Base-by-base conservation (phyloP, 2,888 invertebrate genomes). In the Psylliodes chrysocephalus region DNA sequence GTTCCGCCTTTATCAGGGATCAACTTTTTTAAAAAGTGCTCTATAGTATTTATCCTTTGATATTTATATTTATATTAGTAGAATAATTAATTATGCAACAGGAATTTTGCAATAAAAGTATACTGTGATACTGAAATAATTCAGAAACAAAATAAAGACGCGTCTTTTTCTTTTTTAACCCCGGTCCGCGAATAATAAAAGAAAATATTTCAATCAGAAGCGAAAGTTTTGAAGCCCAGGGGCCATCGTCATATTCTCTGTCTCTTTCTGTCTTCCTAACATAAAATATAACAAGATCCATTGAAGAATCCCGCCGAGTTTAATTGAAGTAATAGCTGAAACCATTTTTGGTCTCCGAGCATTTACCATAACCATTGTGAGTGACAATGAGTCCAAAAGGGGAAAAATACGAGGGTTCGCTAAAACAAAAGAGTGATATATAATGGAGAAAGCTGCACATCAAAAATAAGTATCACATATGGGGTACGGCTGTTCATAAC, bases 401-500 rank as follows among this genome's bases (percentile, higher is more conserved):
- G 35, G 49, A 53, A 60, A 64, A 64, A 57, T 60, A 40, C 49
- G 59, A 49, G 62, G 56, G 49, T 49, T 52, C 19, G 12, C 59
- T 56, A 56, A 61, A 53, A 64, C 62, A 60, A 68, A 64, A 49
- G 63, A 59, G 55, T 64, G 66, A 66, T 64, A 42, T 64, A 62
- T 63, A 57, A 68, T 64, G 55, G 62, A 65, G 64, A 64, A 62
- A 46, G 53, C 14, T 30, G 49, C 62, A 61, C 66, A 68, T 66
- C 59, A 68, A 60, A 66, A 60, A 66, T 68, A 60, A 65, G 65
- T 63, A 60, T 56, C 56, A 53, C 63, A 66, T 53, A 62, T 68
- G 66, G 66, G 60, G 59, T 59, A 49, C 64, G 18, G 59, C 60
- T 64, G 60, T 64, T 63, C 63, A 63, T 60, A 57, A 64, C 53